Evolutionary conservation across 2,888 invertebrate genomes (phyloP).

Genomic region (Conomelus anceps): DNA sequence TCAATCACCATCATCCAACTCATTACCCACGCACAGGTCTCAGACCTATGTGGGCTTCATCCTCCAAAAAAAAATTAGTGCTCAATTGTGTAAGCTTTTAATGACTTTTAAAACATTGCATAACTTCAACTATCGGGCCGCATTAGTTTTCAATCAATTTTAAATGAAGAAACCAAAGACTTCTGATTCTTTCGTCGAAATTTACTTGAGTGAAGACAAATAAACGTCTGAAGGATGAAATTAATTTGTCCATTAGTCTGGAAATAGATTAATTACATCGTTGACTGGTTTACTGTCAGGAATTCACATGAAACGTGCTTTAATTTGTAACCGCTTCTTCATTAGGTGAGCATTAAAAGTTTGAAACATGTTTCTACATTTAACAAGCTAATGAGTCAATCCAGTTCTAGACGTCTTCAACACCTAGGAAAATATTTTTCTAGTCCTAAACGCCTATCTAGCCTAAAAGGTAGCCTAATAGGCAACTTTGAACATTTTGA

Average conservation of each 20-base stretch:
- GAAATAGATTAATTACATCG: background rate
- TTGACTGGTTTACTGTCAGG: background rate
- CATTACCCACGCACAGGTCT: too few species aligned
- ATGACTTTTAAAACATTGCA: background rate
- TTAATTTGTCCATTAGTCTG: background rate
- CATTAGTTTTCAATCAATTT: background rate
- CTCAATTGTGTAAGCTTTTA: background rate
- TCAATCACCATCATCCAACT: too few species aligned
- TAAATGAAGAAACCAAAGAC: background rate
- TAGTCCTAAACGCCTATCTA: background rate
- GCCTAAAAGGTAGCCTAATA: background rate
- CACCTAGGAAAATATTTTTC: background rate
- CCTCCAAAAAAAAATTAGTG: background rate
- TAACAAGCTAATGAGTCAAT: background rate
- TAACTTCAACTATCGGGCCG: background rate
- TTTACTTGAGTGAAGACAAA: background rate
- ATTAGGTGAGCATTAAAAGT: background rate
- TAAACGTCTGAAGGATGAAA: background rate
- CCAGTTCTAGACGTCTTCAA: background rate
- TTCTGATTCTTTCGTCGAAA: background rate
- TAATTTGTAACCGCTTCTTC: background rate
- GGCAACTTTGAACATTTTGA: background rate
- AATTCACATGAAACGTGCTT: background rate
- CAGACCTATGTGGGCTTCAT: too few species aligned
- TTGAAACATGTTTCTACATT: background rate